Base-by-base conservation (phyloP, 2,113 vertebrate genomes). In the Nibea albiflora region DNA sequence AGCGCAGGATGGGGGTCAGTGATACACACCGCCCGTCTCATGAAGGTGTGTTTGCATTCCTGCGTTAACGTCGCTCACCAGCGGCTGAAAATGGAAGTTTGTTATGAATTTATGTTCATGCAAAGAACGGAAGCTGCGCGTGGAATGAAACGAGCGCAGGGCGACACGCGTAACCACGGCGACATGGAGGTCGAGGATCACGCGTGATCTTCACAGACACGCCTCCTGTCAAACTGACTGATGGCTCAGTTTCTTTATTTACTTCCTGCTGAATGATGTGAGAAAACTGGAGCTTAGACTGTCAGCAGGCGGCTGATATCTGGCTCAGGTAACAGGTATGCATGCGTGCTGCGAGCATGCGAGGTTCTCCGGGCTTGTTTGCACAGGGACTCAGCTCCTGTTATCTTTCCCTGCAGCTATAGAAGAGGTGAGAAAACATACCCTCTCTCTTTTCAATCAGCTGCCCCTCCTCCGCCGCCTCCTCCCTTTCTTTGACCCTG, bases 41-140 rank as follows among this genome's bases (percentile, higher is more conserved):
- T 93, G 90, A 91, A 94, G 94, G 90, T 89, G 57, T 94, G 93
- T 94, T 94, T 95, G 92, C 93, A n/a, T n/a, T n/a, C n/a, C n/a
- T n/a, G 74, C 76, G 80, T 90, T 87, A 90, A 79, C 81, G 83
- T 76, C 39, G 22, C 57, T 88, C 71, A 70, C 39, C 73, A 79
- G 79, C 44, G 52, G 81, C 67, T 72, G 68, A 24, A 26, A 69
- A 68, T 71, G 66, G 82, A 56, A 64, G 73, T 24, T 85, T 89
- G 88, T 81, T 84, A 68, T 82, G 56, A 70, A 64, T 54, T 63
- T 47, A 26, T 58, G 65, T 64, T 68, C 46, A 75, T 60, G 81
- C 65, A 73, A 62, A 72, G 52, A 64, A 76, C 75, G 42, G 68
- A 81, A 85, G 52, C 69, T 76, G 77, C 58, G 61, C 24, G 65